Evolutionary conservation across 1,140 invertebrate species (phyloP), one percentile per base, ranked within the genome.

Genomic region (Diabrotica undecimpunctata): DNA sequence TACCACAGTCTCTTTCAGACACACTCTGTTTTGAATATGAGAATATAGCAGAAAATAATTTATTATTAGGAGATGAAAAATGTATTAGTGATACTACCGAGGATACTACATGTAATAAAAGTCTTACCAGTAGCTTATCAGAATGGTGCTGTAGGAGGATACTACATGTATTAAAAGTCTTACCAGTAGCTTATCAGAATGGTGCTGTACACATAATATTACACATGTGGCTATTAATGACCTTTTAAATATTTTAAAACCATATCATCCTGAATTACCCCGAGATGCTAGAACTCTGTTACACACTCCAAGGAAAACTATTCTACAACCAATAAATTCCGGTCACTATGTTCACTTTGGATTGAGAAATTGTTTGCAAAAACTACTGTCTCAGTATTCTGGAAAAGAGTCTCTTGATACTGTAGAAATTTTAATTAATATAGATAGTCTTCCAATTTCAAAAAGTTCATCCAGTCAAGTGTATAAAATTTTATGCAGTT

Each of bases 211-310:
- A 51, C 12, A 51, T 12, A 51, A 51, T 11, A 51, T 51, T 51
- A 10, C 9, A 11, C 46, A 51, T 51, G 12, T 11, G 9, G 46
- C 46, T 51, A 51, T 51, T 12, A 51, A 51, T 51, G 46, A 51
- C 9, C 46, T 51, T 1, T 51, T 51, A 12, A 51, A 51, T 51
- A 11, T 51, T 51, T 12, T 51, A 12, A 51, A 51, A 51, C 9
- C 46, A 51, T 51, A 12, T 51, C 9, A 51, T 51, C 12, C 9
- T 59, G 37, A 9, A 10, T 59, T 59, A 37, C 57, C 57, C 36
- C 12, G 11, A 25, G 57, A 59, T 37, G 57, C 12, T 41, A 35
- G 57, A 39, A 59, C 57, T 11, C 13, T 59, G 13, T 39, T 59
- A 59, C 9, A 14, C 36, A 59, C 57, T 39, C 57, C 25, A 25